Base-by-base conservation (phyloP, 2,113 vertebrate species). In the Agapornis roseicollis region DNA sequence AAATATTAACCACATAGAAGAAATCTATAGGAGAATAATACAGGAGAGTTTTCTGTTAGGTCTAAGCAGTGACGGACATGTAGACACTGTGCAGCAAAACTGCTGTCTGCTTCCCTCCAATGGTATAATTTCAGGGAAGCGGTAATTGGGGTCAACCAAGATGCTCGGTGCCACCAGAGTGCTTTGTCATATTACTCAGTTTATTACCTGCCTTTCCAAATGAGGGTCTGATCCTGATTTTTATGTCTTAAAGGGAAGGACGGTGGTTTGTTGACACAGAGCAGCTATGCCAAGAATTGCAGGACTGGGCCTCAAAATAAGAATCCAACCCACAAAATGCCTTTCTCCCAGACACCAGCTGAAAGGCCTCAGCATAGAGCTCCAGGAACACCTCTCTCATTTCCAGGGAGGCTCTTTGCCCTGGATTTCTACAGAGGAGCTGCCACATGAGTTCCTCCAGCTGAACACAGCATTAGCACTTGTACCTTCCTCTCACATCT, bases 121-220 rank as follows among this genome's bases (percentile, higher is more conserved):
- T 0, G 0, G 89, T 24, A 17, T 78, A 35, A 85, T 92, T 94
- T 90, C 95, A 91, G 89, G 93, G 95, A 95, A 95, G 85, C 86
- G 71, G 86, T 80, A 92, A 94, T 55, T 73, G 74, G 89, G 91
- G 92, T 94, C 92, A 96, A 90, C 44, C 65, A 53, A 68, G 80
- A 94, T 56, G 72, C 86, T 91, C 74, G 17, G 37, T 80, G 93
- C 89, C 84, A 81, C 81, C 55, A 58, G 73, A 95, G 58, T 10
- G 3, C 61, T 76, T 31, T 85, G 65, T 76, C 13, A 0, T 50
- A 85, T 90, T 80, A 85, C 79, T 93, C 1, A 0, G 47, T 93
- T 96, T 95, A 91, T 95, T 85, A 84, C 89, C 82, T 91, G 85
- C 85, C 90, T 92, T 92, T 79, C 74, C 96, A 97, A 93, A 92